Evolutionary conservation across 2,113 vertebrate species (phyloP), one percentile per base, ranked within the genome.

Genomic region (Gyps fulvus): DNA sequence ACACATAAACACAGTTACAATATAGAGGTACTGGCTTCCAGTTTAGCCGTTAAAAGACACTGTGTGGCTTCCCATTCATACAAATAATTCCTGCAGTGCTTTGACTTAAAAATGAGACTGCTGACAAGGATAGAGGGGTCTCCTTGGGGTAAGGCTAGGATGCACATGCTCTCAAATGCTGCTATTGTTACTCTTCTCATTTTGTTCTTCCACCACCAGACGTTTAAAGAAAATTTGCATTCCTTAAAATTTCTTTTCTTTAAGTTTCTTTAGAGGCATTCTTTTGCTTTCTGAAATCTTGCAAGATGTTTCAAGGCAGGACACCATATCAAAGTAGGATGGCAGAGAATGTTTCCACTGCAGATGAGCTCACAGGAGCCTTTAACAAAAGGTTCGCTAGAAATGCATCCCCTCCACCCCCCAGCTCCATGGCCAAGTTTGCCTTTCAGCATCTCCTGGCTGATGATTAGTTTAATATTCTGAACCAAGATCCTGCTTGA

Each of bases 381-480:
- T 94, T 94, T 90, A 55, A 93, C 61, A 74, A 70, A 88, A 83
- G 49, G 34, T 71, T 80, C 7, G 31, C 90, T 78, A 58, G 50
- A 93, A 89, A 82, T 87, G 40, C 67, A 57, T 45, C 13, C 83
- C 71, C 66, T 62, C 92, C 6, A 0, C 38, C 57, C 55, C 55
- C 25, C 22, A 58, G 50, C 87, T 95, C 50, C 67, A 23, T 2
- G 9, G 52, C 31, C 71, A 93, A 90, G 82, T 91, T 95, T 95
- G 65, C 59, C 26, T 96, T 93, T 96, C 85, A 59, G 86, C 22
- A 66, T 91, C 52, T 96, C 57, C 82, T 32, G 71, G n/a, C 36
- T 63, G 65, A 79, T 91, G 43, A 91, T 83, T 94, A 93, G n/a
- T 89, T 91, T 96, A 86, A 92, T 76, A 73, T 66, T 96, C 95